Evolutionary conservation across 2,888 invertebrate species (phyloP).

Genomic region (Cataglyphis albicans): DNA sequence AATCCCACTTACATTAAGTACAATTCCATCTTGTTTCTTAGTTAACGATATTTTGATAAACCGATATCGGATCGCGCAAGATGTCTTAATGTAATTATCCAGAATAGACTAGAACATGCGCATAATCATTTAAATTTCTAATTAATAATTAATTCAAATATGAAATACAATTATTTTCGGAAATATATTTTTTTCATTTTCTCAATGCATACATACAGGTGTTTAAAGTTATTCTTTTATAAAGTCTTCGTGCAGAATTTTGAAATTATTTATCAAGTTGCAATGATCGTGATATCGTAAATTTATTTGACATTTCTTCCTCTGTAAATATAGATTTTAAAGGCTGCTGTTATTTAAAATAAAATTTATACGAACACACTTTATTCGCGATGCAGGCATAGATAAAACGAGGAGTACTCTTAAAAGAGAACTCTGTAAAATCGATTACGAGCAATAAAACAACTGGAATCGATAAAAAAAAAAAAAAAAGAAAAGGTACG

Average conservation of each 20-base stretch:
- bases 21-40: background rate
- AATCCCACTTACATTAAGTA: conserved; percentile 14
- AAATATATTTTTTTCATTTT: background rate
- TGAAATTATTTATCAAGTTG: background rate
- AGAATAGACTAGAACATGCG: background rate
- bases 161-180: background rate
- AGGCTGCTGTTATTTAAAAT: no score
- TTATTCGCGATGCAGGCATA: background rate
- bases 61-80: background rate
- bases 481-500: conserved; percentile 1
- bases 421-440: background rate
- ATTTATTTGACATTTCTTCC: background rate
- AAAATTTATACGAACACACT: background rate
- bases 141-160: background rate
- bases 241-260: background rate
- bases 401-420: background rate
- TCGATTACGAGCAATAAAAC: background rate
- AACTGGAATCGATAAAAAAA: background rate
- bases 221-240: background rate
- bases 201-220: background rate
- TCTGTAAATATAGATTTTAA: background rate
- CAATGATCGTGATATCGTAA: background rate
- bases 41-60: conserved; percentile 30
- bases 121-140: background rate
- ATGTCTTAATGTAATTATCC: background rate